Conservation (phyloP, 2,113 vertebrate genomes). For the Nipponia nippon region DNA sequence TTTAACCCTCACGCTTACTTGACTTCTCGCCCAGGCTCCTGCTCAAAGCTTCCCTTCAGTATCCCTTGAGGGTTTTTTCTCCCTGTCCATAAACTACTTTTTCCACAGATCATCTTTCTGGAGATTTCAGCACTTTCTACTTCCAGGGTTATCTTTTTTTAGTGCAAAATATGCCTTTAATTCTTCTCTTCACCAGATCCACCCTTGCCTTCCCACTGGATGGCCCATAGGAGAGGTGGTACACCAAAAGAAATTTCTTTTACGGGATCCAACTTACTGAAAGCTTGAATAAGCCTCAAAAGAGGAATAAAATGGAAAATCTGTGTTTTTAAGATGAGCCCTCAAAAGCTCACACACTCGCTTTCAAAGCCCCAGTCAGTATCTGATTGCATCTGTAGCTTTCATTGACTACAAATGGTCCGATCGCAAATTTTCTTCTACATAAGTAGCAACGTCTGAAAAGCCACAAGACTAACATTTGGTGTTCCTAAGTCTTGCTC, state of each 20-base stretch:
- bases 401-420: background rate
- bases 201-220: slow-evolving; percentile 67
- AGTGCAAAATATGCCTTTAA: slow-evolving; percentile 42
- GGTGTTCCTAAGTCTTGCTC: background rate
- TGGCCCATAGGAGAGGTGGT: slow-evolving; percentile 57
- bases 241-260: slow-evolving; percentile 50
- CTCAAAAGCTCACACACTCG: background rate
- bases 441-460: background rate
- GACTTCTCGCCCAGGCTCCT: slow-evolving; percentile 39
- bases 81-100: slow-evolving; percentile 35
- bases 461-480: background rate
- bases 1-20: slow-evolving; percentile 50
- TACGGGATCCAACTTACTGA: slow-evolving; percentile 19
- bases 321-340: slow-evolving; percentile 15
- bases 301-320: slow-evolving; percentile 27
- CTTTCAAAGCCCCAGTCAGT: slow-evolving; percentile 11
- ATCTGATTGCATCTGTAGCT: background rate
- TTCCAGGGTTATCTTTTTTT: slow-evolving; percentile 42
- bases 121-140: slow-evolving; percentile 46
- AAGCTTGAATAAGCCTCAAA: slow-evolving; percentile 43
- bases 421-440: background rate
- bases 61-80: background rate
- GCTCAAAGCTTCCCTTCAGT: slow-evolving; percentile 21
- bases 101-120: slow-evolving; percentile 28
- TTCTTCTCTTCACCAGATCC: slow-evolving; percentile 41